These are phyloP conservation scores for Selene dorsalis DNA, from an alignment of 2,797 vertebrate genomes.

Conservation along the genomic window DNA sequence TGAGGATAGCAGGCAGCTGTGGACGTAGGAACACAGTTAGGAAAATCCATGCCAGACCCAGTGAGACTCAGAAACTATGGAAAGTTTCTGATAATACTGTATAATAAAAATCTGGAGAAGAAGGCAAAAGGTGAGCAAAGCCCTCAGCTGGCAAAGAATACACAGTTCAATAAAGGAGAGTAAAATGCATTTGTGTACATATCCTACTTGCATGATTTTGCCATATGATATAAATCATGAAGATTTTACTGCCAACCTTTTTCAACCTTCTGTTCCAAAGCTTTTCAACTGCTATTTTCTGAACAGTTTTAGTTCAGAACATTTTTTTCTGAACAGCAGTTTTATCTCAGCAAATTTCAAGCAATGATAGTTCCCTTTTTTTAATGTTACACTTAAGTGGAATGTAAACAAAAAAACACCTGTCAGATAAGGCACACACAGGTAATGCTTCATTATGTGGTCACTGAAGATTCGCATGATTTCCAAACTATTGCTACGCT, in stretches of 20 bases:
- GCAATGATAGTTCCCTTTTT: not conserved
- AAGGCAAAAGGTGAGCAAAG: conserved; percentile 20
- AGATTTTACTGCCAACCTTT: not conserved
- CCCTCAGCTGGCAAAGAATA: not conserved
- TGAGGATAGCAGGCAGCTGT: conserved; percentile 26
- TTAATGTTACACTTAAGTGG: not conserved
- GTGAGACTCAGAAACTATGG: conserved; percentile 10
- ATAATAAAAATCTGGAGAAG: not conserved
- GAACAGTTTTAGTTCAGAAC: not conserved
- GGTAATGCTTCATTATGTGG: not conserved
- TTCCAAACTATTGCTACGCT: not conserved
- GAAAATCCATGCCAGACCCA: conserved; percentile 22
- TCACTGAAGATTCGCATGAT: not conserved
- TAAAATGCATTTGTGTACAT: conserved; percentile 21
- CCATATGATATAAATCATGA: conserved; percentile 3
- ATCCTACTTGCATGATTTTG: not conserved
- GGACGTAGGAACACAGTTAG: conserved; percentile 23
- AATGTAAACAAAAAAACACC: not conserved
- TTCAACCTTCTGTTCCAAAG: not conserved
- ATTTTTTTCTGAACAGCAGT: not conserved
- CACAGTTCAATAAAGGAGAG: conserved; percentile 12
- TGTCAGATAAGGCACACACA: not conserved
- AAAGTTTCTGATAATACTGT: conserved; percentile 1
- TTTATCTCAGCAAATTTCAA: not conserved
- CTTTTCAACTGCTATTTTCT: not conserved